Conservation (phyloP, 1,140 invertebrate species). For the Chironomus tepperi region DNA sequence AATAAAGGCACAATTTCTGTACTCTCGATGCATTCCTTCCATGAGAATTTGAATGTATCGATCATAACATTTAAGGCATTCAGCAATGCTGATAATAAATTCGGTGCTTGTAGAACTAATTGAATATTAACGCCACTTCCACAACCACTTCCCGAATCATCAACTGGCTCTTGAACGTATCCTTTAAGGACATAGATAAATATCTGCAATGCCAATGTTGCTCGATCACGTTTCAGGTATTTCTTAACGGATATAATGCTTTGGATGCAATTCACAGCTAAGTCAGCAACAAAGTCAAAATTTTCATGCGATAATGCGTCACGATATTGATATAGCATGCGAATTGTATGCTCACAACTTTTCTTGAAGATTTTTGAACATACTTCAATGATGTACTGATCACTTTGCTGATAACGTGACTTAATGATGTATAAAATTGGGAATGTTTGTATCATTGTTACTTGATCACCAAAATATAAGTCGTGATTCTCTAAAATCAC, state of each 20-base stretch:
- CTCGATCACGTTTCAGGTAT: slow-evolving; percentile 50
- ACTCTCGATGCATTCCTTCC: slow-evolving; percentile 49
- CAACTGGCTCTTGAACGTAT: slow-evolving; percentile 28
- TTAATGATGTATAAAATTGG: slow-evolving; percentile 47
- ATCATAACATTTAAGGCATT: slow-evolving; percentile 53
- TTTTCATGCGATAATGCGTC: slow-evolving; percentile 44
- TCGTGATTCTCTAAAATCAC: slow-evolving; percentile 37
- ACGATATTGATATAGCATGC: slow-evolving; percentile 50
- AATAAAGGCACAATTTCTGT: slow-evolving; percentile 37
- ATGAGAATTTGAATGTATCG: slow-evolving; percentile 59
- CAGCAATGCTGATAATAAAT: slow-evolving; percentile 49
- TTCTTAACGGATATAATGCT: slow-evolving; percentile 45
- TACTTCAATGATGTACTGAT: slow-evolving; percentile 50
- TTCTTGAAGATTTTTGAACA: slow-evolving; percentile 52
- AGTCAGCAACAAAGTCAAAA: slow-evolving; percentile 41
- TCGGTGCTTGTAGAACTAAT: slow-evolving; percentile 39
- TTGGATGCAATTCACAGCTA: slow-evolving; percentile 54
- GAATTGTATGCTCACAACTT: slow-evolving; percentile 51
- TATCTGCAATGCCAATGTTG: slow-evolving; percentile 60
- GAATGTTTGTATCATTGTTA: slow-evolving; percentile 50
- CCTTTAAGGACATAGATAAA: slow-evolving; percentile 55
- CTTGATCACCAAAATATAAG: slow-evolving; percentile 45
- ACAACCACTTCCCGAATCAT: slow-evolving; percentile 32
- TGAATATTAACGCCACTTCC: slow-evolving; percentile 39
- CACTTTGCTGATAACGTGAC: slow-evolving; percentile 36